phyloP scores from a whole-genome alignment of 2,113 vertebrate genomes.

The Raphicerus campestris region DNA sequence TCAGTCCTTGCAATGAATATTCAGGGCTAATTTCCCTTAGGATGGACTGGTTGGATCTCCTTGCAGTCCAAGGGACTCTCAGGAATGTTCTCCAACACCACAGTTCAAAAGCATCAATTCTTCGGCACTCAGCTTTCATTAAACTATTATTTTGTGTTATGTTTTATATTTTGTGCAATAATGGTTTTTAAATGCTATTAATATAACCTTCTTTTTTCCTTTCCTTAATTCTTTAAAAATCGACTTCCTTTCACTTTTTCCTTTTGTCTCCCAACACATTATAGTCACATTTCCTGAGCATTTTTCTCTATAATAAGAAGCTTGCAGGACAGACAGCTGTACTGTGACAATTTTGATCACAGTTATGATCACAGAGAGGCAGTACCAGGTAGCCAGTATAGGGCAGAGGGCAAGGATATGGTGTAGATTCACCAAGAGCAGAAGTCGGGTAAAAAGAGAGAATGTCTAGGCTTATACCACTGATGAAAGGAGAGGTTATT shows the following conservation, averaged over 20 bases:
- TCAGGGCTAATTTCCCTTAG: neutral
- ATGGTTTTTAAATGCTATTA: neutral
- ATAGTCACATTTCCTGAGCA: neutral
- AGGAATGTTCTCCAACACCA: neutral
- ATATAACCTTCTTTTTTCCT: neutral
- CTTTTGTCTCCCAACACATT: neutral
- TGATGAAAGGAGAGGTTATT: neutral
- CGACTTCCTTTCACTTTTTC: neutral
- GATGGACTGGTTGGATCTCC: neutral
- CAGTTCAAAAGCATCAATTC: neutral
- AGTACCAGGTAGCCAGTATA: neutral
- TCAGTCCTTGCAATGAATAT: neutral
- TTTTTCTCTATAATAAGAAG: neutral
- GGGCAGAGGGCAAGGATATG: neutral
- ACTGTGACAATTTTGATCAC: neutral
- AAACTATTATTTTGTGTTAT: neutral
- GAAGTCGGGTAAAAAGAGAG: neutral
- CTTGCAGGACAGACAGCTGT: neutral
- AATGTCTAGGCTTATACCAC: neutral
- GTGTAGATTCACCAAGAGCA: neutral
- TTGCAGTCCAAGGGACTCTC: neutral
- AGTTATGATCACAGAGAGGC: neutral
- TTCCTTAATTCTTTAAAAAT: neutral
- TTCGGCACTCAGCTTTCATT: neutral
- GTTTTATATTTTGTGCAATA: neutral